Evolutionary conservation across 2,888 invertebrate species (phyloP).

Genomic region (Tenodera sinensis): DNA sequence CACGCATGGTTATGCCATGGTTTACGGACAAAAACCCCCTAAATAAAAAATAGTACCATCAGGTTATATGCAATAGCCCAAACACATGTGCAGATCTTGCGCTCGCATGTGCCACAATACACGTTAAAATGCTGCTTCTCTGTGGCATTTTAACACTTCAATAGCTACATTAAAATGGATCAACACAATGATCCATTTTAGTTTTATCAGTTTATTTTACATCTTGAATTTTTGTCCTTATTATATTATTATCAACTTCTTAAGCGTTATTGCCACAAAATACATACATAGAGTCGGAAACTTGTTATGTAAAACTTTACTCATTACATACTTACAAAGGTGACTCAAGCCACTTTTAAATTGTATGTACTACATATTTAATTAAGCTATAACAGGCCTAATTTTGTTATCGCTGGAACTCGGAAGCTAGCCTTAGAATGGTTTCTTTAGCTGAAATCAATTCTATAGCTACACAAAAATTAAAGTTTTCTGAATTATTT

Average conservation of each 20-base stretch:
- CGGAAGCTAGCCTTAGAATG: background rate
- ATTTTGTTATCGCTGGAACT: background rate
- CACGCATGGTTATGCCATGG: background rate
- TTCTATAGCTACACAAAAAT: background rate
- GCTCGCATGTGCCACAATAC: background rate
- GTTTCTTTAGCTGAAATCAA: background rate
- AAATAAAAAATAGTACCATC: background rate
- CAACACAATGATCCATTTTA: background rate
- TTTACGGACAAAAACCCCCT: background rate
- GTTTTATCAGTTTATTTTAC: background rate
- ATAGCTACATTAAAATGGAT: background rate
- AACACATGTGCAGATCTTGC: background rate
- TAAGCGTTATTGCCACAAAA: background rate
- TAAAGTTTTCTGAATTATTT: conserved; percentile 2
- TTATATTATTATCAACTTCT: background rate
- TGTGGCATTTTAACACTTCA: background rate
- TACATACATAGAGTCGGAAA: conserved; percentile 32
- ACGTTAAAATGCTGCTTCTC: background rate
- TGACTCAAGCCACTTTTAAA: conserved; percentile 1
- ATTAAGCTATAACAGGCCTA: background rate
- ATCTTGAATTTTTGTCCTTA: background rate
- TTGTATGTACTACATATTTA: conserved; percentile 17
- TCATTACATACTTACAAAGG: conserved; percentile 12
- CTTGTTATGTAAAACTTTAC: conserved; percentile 30
- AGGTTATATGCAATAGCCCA: background rate